These are phyloP conservation scores for Macrobrachium nipponense DNA, from an alignment of 1,140 invertebrate genomes.

Conservation along the genomic window DNA sequence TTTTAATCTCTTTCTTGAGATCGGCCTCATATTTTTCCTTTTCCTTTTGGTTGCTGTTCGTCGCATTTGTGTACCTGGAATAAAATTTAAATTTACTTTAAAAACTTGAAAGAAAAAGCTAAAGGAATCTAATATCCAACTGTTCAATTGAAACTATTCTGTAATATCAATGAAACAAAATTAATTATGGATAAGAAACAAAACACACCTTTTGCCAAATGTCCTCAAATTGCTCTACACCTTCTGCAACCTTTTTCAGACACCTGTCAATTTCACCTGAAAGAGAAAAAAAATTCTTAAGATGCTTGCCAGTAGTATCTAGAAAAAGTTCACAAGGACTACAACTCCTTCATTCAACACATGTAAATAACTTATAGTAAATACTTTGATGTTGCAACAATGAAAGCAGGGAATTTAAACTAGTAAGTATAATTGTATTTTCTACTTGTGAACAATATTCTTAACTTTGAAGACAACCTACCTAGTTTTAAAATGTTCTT, in stretches of 20 bases:
- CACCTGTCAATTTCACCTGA: conserved; percentile 99
- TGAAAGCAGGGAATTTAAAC: no score
- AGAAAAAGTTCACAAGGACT: no score
- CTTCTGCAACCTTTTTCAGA: conserved; percentile 98
- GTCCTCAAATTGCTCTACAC: conserved; percentile 98
- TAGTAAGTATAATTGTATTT: no score
- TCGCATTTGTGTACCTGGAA: conserved; percentile 80
- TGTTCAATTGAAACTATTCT: conserved; percentile 69
- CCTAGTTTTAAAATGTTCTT: no score
- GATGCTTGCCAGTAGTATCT: not conserved
- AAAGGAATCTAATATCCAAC: not conserved
- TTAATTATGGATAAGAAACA: conserved; percentile 74
- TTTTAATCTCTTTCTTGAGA: conserved; percentile 99
- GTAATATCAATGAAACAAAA: conserved; percentile 32
- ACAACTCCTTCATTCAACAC: no score
- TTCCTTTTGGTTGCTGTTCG: conserved; percentile 99
- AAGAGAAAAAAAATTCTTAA: conserved; percentile 67
- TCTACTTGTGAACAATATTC: no score
- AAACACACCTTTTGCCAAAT: conserved; percentile 90
- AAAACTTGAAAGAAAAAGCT: no score
- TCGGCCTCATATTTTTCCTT: conserved; percentile 99
- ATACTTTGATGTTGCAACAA: no score
- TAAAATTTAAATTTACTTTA: not conserved
- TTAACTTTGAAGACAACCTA: no score
- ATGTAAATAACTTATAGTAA: no score